These are phyloP conservation scores for Lasius platythorax DNA, from an alignment of 2,888 invertebrate genomes.

Conservation along the genomic window DNA sequence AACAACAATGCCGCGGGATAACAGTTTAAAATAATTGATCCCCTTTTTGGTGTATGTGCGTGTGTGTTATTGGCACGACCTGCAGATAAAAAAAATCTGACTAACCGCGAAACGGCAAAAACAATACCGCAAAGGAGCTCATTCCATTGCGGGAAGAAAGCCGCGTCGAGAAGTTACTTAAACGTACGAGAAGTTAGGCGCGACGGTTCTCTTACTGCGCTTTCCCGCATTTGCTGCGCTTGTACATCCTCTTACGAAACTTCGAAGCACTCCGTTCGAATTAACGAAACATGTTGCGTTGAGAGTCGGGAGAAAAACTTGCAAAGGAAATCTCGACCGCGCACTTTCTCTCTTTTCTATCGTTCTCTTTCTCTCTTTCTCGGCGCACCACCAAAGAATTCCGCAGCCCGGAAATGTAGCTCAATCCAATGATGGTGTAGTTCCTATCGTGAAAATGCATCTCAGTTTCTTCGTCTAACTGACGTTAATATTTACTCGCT, in stretches of 20 bases:
- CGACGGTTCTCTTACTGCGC: slow-evolving; percentile 47
- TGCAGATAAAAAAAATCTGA: slow-evolving; percentile 27
- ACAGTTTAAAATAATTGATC: slow-evolving; percentile 41
- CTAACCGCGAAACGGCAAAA: slow-evolving; percentile 44
- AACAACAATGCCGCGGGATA: slow-evolving; percentile 26
- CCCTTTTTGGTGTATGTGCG: neutral
- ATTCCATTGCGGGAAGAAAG: slow-evolving; percentile 28
- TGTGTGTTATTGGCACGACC: neutral
- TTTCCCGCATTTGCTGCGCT: slow-evolving; percentile 62
- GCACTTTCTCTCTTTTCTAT: slow-evolving; percentile 18
- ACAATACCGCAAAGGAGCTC: slow-evolving; percentile 43
- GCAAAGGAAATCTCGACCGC: slow-evolving; percentile 65
- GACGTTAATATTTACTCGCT: slow-evolving; percentile 50
- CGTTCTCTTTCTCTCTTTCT: slow-evolving; percentile 9
- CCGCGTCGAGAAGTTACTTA: slow-evolving; percentile 65
- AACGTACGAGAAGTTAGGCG: slow-evolving; percentile 72
- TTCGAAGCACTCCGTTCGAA: slow-evolving; percentile 74
- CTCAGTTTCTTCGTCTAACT: slow-evolving; percentile 35
- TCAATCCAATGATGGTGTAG: slow-evolving; percentile 48
- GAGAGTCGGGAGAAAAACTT: slow-evolving; percentile 65
- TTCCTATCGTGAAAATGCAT: slow-evolving; percentile 48
- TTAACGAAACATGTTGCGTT: slow-evolving; percentile 70
- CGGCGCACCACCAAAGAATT: slow-evolving; percentile 40
- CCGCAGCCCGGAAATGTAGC: slow-evolving; percentile 44
- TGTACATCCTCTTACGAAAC: slow-evolving; percentile 73